Conservation (phyloP, 2,888 invertebrate species). For the Hydropsyche betteni region DNA sequence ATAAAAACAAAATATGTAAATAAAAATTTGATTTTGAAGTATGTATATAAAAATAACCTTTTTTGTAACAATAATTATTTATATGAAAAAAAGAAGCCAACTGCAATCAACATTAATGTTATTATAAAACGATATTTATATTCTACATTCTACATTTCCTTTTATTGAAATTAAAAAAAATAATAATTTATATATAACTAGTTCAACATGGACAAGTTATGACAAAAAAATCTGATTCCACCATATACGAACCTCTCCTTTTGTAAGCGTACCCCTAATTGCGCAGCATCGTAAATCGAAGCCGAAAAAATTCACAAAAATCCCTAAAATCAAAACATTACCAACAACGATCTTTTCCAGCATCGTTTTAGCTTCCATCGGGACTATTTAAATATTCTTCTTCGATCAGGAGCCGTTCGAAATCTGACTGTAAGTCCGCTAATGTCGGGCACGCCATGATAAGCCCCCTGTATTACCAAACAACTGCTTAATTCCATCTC, state of each 20-base stretch:
- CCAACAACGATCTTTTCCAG: background rate
- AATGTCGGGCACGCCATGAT: conserved; percentile 42
- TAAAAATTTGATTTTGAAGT: too few species aligned
- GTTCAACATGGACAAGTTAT: background rate
- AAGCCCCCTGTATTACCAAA: conserved; percentile 45
- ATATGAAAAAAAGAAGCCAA: too few species aligned
- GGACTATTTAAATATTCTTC: conserved; percentile 31
- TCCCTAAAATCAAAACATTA: background rate
- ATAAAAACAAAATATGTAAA: background rate
- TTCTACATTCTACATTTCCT: too few species aligned
- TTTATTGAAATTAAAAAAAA: too few species aligned
- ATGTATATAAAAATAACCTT: too few species aligned
- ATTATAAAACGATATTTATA: too few species aligned
- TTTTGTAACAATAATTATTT: too few species aligned
- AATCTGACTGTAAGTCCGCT: conserved; percentile 42
- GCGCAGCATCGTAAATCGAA: conserved; percentile 17
- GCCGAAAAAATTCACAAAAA: conserved; percentile 32
- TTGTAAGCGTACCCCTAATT: conserved; percentile 44
- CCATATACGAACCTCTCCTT: conserved; percentile 21
- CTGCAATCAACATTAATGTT: too few species aligned
- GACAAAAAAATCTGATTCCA: background rate
- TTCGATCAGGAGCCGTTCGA: conserved; percentile 25
- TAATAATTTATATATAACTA: background rate
- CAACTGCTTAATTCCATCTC: conserved; percentile 47
- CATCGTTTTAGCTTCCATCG: background rate